A percentile compares a stretch with the other conserved stretches of the same genome.
Evolutionary conservation across 2,113 vertebrate genomes (phyloP).

Genomic region (Bufo bufo): DNA sequence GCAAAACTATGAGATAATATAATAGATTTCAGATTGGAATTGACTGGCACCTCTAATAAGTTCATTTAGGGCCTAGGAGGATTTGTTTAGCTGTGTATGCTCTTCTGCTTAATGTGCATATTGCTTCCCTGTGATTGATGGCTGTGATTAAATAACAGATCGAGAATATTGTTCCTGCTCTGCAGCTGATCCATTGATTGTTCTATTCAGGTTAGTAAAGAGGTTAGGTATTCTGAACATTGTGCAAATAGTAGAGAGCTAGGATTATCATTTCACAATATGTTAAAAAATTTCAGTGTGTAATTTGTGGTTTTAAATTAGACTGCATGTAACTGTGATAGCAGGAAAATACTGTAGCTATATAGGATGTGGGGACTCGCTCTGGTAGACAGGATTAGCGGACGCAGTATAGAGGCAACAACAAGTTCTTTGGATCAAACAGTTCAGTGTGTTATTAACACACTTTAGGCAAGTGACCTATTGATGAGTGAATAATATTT

Average conservation of each 20-base stretch:
- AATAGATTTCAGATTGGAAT: neutral
- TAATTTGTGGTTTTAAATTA: neutral
- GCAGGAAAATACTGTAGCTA: neutral
- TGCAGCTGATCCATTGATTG: constrained; percentile 18
- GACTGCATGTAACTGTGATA: neutral
- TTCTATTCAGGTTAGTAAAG: neutral
- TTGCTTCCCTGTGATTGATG: constrained; percentile 13
- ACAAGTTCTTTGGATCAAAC: no score
- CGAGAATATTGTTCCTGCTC: neutral
- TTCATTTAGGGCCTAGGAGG: neutral
- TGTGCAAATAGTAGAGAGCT: neutral
- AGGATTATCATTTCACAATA: neutral
- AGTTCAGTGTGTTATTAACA: no score
- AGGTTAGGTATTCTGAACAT: neutral
- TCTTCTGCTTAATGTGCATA: neutral
- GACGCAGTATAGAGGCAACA: no score
- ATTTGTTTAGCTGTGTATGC: constrained; percentile 13
- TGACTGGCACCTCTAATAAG: constrained; percentile 5
- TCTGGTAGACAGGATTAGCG: no score
- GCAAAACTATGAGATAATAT: constrained; percentile 2
- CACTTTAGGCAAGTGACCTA: no score
- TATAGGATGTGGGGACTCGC: no score
- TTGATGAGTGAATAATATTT: no score
- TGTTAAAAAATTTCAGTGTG: neutral
- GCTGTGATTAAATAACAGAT: constrained; percentile 3